Percentiles rank a stretch among this genome's conserved stretches.
Conservation (phyloP, 2,797 vertebrate genomes). For the Halcyon badia region DNA sequence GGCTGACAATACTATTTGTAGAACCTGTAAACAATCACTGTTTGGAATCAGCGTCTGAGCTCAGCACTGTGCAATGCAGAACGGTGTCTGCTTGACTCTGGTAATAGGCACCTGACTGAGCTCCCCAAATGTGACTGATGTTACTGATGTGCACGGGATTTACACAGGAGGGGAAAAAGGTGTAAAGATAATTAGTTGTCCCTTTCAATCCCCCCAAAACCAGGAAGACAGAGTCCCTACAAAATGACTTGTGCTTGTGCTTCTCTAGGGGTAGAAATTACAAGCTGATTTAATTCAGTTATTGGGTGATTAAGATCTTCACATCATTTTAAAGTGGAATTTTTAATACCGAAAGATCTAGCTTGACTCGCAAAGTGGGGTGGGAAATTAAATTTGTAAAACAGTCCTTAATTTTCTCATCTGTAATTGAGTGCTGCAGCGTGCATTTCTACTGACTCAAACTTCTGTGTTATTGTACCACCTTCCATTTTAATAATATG, state of each 20-base stretch:
- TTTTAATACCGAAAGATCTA: background rate
- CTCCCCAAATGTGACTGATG: background rate
- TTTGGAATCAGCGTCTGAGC: background rate
- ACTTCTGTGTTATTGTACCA: slow-evolving; percentile 27
- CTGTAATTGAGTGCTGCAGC: slow-evolving; percentile 1
- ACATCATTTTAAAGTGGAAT: background rate
- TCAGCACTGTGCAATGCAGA: background rate
- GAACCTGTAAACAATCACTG: background rate
- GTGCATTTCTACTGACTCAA: background rate
- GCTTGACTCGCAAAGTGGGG: background rate
- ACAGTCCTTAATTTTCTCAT: slow-evolving; percentile 6
- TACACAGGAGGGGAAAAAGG: background rate
- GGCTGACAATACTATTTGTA: background rate
- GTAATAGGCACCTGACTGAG: background rate
- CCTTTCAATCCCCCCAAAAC: background rate
- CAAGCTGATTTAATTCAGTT: background rate
- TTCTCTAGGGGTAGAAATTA: background rate
- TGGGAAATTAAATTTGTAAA: background rate
- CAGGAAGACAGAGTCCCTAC: background rate
- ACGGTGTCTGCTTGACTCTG: background rate
- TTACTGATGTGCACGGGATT: background rate
- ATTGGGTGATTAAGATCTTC: background rate
- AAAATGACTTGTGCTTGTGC: background rate
- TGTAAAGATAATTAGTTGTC: background rate
- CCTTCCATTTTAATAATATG: slow-evolving; percentile 36